A percentile compares a stretch with the other conserved stretches of the same genome.
These are phyloP conservation scores for Aphidius gifuensis DNA, from an alignment of 1,140 invertebrate species.

Conservation along the genomic window DNA sequence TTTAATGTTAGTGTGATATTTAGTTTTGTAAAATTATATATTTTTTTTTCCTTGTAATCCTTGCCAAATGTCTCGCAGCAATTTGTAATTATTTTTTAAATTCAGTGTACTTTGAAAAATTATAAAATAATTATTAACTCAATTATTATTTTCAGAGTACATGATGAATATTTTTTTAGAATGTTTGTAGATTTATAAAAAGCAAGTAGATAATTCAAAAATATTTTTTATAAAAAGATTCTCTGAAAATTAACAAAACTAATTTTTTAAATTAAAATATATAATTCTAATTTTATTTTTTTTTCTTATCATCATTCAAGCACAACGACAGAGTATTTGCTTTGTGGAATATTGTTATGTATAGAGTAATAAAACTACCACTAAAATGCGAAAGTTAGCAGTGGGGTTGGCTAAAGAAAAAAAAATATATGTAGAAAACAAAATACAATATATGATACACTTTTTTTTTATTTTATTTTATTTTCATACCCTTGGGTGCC, in stretches of 20 bases:
- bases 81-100: conserved; percentile 1
- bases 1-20: not conserved
- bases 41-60: not conserved
- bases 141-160: too few relatives aligned
- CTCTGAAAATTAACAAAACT: not conserved
- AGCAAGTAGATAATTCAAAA: not conserved
- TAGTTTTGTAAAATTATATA: not conserved
- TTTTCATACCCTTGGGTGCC: conserved; percentile 12
- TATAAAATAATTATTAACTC: too few relatives aligned
- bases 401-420: not conserved
- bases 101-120: too few relatives aligned
- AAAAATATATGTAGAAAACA: conserved; percentile 12
- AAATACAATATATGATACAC: conserved; percentile 13
- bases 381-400: conserved; percentile 9
- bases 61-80: conserved; percentile 10
- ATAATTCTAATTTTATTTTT: not conserved
- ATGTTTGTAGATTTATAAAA: not conserved
- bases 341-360: not conserved
- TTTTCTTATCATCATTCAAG: not conserved
- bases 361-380: conserved; percentile 11
- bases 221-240: not conserved
- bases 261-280: too few relatives aligned
- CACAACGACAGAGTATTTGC: not conserved
- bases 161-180: too few relatives aligned
- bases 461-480: too few relatives aligned